A percentile compares a stretch with the other conserved stretches of the same genome.
These are phyloP conservation scores for Nothobranchius furzeri DNA, from an alignment of 2,113 vertebrate species.

Conservation along the genomic window DNA sequence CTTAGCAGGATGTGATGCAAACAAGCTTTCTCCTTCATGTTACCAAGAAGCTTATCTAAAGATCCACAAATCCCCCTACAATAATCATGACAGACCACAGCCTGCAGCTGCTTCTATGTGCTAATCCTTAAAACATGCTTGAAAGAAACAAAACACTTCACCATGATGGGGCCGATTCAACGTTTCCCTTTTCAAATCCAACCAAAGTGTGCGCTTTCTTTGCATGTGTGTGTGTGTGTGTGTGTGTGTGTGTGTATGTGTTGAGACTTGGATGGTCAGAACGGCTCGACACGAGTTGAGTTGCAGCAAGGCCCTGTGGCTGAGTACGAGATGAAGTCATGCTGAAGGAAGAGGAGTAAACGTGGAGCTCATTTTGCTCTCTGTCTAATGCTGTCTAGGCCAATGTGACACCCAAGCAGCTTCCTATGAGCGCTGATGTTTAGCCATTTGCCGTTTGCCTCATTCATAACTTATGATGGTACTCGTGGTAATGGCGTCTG, in stretches of 20 bases:
- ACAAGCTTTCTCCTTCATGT: slow-evolving; percentile 51
- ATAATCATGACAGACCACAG: slow-evolving; percentile 63
- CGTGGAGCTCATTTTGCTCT: slow-evolving; percentile 65
- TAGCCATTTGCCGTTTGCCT: slow-evolving; percentile 73
- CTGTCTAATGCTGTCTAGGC: slow-evolving; percentile 55
- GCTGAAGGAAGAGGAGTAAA: slow-evolving; percentile 63
- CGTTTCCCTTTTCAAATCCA: slow-evolving; percentile 62
- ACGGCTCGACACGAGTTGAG: slow-evolving; percentile 54
- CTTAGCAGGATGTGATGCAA: slow-evolving; percentile 45
- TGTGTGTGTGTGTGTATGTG: slow-evolving; percentile 10
- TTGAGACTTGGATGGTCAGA: slow-evolving; percentile 32
- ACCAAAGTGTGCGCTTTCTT: slow-evolving; percentile 4
- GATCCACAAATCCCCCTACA: slow-evolving; percentile 70
- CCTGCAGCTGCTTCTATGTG: slow-evolving; percentile 72
- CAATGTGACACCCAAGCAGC: slow-evolving; percentile 69
- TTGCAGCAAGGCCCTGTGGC: slow-evolving; percentile 54
- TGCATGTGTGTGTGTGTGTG: slow-evolving; percentile 17
- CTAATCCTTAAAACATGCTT: slow-evolving; percentile 70
- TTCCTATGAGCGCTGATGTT: slow-evolving; percentile 71
- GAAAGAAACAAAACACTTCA: slow-evolving; percentile 68
- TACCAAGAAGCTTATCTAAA: slow-evolving; percentile 58
- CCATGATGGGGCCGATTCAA: slow-evolving; percentile 59
- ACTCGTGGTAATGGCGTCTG: slow-evolving; percentile 67
- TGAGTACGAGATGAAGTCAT: slow-evolving; percentile 64
- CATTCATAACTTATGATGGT: slow-evolving; percentile 77